phyloP scores from a whole-genome alignment of 2,113 vertebrate species.

The Prinia subflava region DNA sequence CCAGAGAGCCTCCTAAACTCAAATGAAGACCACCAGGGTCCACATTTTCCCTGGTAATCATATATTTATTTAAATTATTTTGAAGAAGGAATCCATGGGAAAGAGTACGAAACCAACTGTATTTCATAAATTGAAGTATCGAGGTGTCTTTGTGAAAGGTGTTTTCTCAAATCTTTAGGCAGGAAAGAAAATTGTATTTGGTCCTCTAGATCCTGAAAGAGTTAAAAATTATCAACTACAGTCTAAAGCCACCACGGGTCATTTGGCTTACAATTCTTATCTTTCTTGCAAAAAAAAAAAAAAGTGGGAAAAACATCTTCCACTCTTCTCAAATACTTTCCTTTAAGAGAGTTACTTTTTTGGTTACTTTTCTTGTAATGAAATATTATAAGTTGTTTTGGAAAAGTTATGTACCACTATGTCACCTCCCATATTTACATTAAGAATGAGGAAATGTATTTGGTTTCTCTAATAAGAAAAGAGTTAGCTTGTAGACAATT shows the following conservation, averaged over 20 bases:
- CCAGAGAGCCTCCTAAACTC: background rate
- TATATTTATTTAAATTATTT: background rate
- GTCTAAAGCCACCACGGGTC: background rate
- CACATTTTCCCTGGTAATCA: background rate
- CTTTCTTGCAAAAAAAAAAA: background rate
- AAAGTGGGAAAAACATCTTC: background rate
- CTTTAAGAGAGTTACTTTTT: background rate
- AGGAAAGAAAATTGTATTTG: background rate
- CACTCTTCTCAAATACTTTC: background rate
- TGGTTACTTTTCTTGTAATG: background rate
- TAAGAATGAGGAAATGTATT: background rate
- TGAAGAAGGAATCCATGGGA: background rate
- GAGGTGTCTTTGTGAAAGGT: background rate
- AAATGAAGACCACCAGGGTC: background rate
- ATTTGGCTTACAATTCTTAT: background rate
- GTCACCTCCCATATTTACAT: background rate
- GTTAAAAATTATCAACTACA: background rate
- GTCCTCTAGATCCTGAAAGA: background rate
- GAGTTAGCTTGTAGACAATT: background rate
- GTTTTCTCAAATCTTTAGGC: background rate
- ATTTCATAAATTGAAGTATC: background rate
- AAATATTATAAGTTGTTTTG: background rate
- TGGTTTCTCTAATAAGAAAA: background rate
- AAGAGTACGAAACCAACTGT: background rate
- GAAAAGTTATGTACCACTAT: background rate